Evolutionary conservation across 2,888 invertebrate genomes (phyloP).

Genomic region (Ecliptopera silaceata): DNA sequence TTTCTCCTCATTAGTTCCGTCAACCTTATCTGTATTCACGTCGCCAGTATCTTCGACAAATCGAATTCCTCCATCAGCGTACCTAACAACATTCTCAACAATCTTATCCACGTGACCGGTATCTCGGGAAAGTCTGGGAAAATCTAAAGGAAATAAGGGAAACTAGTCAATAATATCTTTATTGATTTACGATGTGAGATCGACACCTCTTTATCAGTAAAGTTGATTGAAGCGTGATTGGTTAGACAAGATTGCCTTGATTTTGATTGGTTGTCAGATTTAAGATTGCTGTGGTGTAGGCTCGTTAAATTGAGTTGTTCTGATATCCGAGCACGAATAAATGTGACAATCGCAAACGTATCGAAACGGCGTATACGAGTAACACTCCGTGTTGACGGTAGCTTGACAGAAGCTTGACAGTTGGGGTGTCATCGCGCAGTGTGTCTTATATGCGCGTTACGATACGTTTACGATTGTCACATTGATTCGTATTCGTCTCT

Average conservation of each 20-base stretch:
- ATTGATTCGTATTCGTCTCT: too few species aligned
- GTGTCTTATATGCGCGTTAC: too few species aligned
- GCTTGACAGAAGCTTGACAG: too few species aligned
- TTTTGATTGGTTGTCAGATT: slow-evolving; percentile 15
- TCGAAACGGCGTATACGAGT: too few species aligned
- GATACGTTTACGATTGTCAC: too few species aligned
- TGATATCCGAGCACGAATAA: too few species aligned
- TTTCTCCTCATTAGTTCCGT: neutral
- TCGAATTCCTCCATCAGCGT: slow-evolving; percentile 5
- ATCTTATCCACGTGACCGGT: slow-evolving; percentile 13
- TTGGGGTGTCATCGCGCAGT: too few species aligned
- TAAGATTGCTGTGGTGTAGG: slow-evolving; percentile 14
- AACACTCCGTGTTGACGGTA: too few species aligned
- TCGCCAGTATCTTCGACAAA: slow-evolving; percentile 8
- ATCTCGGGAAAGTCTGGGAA: slow-evolving; percentile 34
- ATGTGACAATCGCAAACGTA: too few species aligned
- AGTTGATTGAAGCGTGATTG: slow-evolving; percentile 14
- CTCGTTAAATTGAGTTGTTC: slow-evolving; percentile 17
- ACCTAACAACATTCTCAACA: slow-evolving; percentile 11
- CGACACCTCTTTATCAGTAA: slow-evolving; percentile 9
- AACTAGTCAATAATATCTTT: slow-evolving; percentile 23
- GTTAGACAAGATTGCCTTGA: slow-evolving; percentile 13
- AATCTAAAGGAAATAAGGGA: slow-evolving; percentile 28
- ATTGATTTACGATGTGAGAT: slow-evolving; percentile 14
- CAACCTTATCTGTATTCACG: slow-evolving; percentile 3